Evolutionary conservation across 2,888 invertebrate genomes (phyloP).

Genomic region (Drosophila trichaetosa): DNA sequence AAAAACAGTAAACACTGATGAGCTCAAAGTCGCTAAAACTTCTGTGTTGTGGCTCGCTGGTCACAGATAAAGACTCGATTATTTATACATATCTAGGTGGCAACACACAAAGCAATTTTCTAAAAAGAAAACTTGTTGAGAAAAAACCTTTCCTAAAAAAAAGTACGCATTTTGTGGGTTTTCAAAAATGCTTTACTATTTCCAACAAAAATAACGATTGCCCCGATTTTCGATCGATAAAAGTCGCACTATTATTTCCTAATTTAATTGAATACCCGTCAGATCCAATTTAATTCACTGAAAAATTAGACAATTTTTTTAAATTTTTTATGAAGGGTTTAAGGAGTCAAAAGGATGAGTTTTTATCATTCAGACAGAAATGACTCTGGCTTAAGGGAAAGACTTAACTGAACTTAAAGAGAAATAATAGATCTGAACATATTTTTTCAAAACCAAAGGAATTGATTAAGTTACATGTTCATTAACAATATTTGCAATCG

Average conservation of each 20-base stretch:
- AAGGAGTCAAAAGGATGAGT: neutral
- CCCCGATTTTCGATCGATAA: neutral
- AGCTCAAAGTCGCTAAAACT: conserved; percentile 26
- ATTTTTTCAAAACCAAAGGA: neutral
- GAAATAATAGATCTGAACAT: neutral
- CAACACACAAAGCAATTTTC: neutral
- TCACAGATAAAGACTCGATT: neutral
- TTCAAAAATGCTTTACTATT: neutral
- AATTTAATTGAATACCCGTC: neutral
- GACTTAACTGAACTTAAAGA: neutral
- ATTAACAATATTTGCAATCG: neutral
- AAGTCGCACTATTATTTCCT: neutral
- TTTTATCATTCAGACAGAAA: neutral
- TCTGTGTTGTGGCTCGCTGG: conserved; percentile 9
- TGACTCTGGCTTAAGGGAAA: neutral
- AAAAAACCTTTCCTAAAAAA: no score
- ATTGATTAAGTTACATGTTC: neutral
- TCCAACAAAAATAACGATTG: neutral
- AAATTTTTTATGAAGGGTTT: neutral
- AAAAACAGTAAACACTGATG: conserved; percentile 33
- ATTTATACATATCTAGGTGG: neutral
- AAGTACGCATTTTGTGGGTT: neutral
- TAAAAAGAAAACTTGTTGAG: neutral
- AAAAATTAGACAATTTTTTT: neutral
- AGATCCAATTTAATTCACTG: neutral